phyloP scores from a whole-genome alignment of 2,113 vertebrate species.

The Turdus rufiventris region DNA sequence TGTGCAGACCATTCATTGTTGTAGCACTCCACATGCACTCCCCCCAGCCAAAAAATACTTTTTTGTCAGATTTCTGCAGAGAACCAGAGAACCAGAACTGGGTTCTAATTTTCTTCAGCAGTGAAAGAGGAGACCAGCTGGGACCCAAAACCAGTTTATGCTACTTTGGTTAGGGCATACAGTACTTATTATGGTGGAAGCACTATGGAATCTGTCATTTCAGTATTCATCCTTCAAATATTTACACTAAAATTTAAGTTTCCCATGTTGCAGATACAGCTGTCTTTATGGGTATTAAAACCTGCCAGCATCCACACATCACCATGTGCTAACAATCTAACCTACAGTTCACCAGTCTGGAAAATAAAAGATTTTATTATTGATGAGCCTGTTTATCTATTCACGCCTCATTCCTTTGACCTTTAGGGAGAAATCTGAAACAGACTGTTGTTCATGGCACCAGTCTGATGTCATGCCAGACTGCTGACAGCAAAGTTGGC shows the following conservation, averaged over 20 bases:
- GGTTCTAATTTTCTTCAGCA: neutral
- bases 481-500: neutral
- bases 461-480: neutral
- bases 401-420: neutral
- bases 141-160: neutral
- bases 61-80: neutral
- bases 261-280: neutral
- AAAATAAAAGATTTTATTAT: slow-evolving; percentile 41
- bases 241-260: neutral
- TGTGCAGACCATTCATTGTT: neutral
- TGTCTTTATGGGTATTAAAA: neutral
- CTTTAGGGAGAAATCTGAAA: slow-evolving; percentile 6
- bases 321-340: neutral
- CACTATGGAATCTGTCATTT: neutral
- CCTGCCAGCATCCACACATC: neutral
- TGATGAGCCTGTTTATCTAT: slow-evolving; percentile 25
- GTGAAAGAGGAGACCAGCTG: neutral
- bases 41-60: neutral
- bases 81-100: rapidly evolving
- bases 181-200: neutral
- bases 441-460: neutral
- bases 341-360: neutral
- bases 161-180: neutral
- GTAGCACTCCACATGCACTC: neutral
- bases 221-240: neutral